phyloP scores from a whole-genome alignment of 1,140 invertebrate genomes.

The Tetramorium alpestre region DNA sequence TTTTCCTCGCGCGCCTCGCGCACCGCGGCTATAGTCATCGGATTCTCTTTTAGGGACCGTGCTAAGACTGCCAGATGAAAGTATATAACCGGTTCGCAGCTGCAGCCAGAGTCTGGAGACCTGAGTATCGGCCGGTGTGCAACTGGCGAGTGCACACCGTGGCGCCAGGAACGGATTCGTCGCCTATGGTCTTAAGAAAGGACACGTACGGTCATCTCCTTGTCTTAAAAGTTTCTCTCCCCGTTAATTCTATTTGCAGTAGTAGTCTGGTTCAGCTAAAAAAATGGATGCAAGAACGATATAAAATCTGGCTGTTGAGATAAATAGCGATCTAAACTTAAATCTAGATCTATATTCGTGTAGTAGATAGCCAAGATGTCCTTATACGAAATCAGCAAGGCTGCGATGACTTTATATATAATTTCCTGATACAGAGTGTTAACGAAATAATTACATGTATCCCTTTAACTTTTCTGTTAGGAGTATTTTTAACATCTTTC shows the following conservation, averaged over 20 bases:
- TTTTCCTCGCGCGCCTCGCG: constrained; percentile 40
- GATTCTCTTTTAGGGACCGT: constrained; percentile 82
- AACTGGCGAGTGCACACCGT: constrained; percentile 72
- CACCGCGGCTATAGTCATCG: constrained; percentile 72
- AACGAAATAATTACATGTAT: neutral
- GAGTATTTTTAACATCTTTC: neutral
- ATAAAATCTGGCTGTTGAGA: neutral
- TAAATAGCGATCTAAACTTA: neutral
- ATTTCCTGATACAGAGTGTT: neutral
- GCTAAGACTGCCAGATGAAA: constrained; percentile 78
- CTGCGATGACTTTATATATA: neutral
- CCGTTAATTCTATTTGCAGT: neutral
- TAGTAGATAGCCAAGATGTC: neutral
- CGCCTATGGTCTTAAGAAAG: constrained; percentile 19
- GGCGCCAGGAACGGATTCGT: constrained; percentile 75
- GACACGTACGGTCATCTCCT: constrained; percentile 5
- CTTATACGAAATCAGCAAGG: neutral
- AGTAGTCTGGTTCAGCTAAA: neutral
- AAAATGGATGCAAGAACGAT: neutral
- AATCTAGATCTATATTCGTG: neutral
- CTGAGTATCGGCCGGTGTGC: constrained; percentile 72
- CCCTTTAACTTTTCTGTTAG: neutral
- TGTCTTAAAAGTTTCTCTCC: neutral
- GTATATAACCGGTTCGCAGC: constrained; percentile 84
- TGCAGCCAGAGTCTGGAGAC: constrained; percentile 77